Evolutionary conservation across 2,797 vertebrate species (phyloP), one percentile per base, ranked within the genome.

Genomic region (Hephaestus fuliginosus): DNA sequence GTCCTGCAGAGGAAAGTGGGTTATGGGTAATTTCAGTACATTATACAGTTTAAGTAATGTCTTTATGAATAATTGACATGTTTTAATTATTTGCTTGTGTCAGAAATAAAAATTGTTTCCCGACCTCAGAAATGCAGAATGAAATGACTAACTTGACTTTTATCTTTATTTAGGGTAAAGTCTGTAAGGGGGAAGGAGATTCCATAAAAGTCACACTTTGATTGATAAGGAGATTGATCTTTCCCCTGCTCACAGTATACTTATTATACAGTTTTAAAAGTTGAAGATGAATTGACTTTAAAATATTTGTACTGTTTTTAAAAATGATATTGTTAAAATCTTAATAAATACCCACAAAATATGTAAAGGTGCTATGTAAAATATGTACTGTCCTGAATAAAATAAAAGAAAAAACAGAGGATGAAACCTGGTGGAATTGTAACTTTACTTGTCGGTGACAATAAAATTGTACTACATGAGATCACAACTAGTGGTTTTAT

Each of bases 91-190:
- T 81, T 80, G 10, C 67, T 15, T 3, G 4, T 51, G 36, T 56
- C 39, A 14, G 49, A 80, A 56, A 83, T 43, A 52, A 44, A 52
- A 51, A 17, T 3, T 44, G 1, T 25, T 33, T 33, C 30, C 30
- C 5, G 30, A 5, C 30, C 30, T 33, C 30, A 33, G 30, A 5
- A 33, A 30, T 30, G 30, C 7, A 57, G 28, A 25, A 33, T 25
- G 13, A 43, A 75, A 71, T 62, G 1, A 80, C 15, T 66, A 52
- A 83, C 22, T 68, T 5, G 7, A 48, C 15, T 48, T 77, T n/a
- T 67, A 12, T 82, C 9, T 88, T 9, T 72, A 18, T 86, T 86
- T 11, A 92, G 91, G 67, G 58, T 1, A 17, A 9, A 63, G 22
- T 69, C 68, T 48, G 66, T 44, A 43, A 46, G 36, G 41, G 67